Evolutionary conservation across 1,140 invertebrate species (phyloP).

Genomic region (Palaemon carinicauda): DNA sequence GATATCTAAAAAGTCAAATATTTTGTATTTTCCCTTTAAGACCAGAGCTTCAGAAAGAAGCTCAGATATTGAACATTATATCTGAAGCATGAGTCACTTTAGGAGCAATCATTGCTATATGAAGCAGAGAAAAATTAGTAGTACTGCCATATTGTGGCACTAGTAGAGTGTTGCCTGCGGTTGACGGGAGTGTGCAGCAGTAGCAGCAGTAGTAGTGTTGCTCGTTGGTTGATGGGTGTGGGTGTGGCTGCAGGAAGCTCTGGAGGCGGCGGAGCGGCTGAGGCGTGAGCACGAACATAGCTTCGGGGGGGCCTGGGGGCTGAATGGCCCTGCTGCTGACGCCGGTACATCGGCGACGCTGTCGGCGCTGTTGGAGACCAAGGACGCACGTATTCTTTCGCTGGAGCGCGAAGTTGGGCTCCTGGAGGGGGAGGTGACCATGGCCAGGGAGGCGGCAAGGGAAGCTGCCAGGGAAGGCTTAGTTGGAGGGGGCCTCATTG

Average conservation of each 20-base stretch:
- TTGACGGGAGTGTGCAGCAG: not conserved
- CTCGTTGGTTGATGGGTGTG: slow-evolving; percentile 52
- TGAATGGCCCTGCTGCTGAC: slow-evolving; percentile 66
- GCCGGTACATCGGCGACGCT: slow-evolving; percentile 76
- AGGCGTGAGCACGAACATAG: slow-evolving; percentile 53
- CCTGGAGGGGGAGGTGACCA: slow-evolving; percentile 69
- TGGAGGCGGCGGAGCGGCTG: slow-evolving; percentile 53
- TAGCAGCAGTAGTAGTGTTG: not conserved
- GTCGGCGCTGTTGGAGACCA: slow-evolving; percentile 80
- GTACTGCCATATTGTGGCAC: slow-evolving; percentile 31
- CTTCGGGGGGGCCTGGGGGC: slow-evolving; percentile 57
- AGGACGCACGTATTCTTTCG: slow-evolving; percentile 84
- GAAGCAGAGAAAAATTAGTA: slow-evolving; percentile 8
- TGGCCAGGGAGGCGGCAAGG: slow-evolving; percentile 69
- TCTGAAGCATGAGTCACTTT: not conserved
- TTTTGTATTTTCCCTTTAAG: too few species aligned
- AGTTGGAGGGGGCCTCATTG: slow-evolving; percentile 25
- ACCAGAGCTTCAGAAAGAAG: too few species aligned
- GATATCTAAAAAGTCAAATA: too few species aligned
- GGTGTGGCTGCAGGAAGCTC: slow-evolving; percentile 57
- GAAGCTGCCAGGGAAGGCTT: slow-evolving; percentile 31
- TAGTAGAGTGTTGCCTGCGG: slow-evolving; percentile 47
- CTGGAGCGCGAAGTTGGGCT: slow-evolving; percentile 83
- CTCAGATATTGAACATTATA: not conserved
- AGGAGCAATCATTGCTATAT: slow-evolving; percentile 15